Percentiles rank a stretch among this genome's conserved stretches.
Evolutionary conservation across 2,113 vertebrate genomes (phyloP).

Genomic region (Puffinus mauretanicus): DNA sequence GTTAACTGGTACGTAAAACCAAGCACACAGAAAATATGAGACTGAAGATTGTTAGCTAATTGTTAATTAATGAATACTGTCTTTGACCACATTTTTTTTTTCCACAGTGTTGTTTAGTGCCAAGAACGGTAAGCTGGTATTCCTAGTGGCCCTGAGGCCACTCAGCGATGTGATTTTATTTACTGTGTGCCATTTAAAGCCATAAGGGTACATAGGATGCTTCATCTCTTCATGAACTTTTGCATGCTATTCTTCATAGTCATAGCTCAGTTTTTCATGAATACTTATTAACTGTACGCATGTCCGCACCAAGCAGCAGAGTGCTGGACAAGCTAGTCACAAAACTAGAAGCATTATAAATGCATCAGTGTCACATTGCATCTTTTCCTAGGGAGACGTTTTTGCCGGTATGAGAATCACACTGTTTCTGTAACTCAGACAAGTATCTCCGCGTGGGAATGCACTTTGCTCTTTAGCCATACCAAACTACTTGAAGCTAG

Average conservation of each 20-base stretch:
- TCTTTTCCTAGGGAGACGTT: neutral
- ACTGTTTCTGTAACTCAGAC: neutral
- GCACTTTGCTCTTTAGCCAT: neutral
- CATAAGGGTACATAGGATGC: neutral
- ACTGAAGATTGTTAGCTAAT: neutral
- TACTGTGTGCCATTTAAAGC: neutral
- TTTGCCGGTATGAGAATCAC: neutral
- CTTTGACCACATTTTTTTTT: neutral
- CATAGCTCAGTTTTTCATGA: neutral
- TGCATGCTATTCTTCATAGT: neutral
- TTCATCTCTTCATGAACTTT: neutral
- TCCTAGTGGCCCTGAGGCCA: neutral
- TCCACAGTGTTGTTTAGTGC: neutral
- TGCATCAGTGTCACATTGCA: neutral
- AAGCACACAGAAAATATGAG: neutral
- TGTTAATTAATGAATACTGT: neutral
- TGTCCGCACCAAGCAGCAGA: neutral
- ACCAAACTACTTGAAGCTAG: neutral
- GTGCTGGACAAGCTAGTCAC: neutral
- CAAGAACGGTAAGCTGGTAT: neutral
- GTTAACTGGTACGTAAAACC: neutral
- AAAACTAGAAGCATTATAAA: neutral
- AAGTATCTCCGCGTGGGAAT: neutral
- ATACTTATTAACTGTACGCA: neutral
- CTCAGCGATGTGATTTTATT: neutral